A percentile compares a stretch with the other conserved stretches of the same genome.
These are phyloP conservation scores for Ophonus ardosiacus DNA, from an alignment of 2,888 invertebrate species.

Conservation along the genomic window DNA sequence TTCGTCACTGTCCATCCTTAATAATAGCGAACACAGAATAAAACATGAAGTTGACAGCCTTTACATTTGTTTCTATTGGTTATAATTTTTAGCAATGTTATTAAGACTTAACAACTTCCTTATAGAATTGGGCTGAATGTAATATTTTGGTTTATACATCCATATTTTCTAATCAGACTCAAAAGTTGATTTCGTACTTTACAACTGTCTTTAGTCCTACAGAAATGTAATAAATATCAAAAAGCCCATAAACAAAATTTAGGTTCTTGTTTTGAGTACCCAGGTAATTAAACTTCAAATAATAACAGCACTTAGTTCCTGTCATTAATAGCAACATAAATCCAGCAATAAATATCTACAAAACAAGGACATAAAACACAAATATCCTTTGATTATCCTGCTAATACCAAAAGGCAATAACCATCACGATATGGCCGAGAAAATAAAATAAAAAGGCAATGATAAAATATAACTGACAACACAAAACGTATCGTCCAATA, in stretches of 20 bases:
- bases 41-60: no score
- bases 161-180: no score
- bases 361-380: conserved; percentile 29
- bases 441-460: conserved; percentile 52
- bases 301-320: conserved; percentile 13
- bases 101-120: no score
- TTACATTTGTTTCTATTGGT: no score
- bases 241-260: neutral
- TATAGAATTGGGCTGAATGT: no score
- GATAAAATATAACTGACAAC: conserved; percentile 51
- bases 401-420: conserved; percentile 47
- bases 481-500: conserved; percentile 57
- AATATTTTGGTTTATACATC: no score
- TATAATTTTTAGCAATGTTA: no score
- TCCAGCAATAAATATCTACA: conserved; percentile 15
- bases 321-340: conserved; percentile 8
- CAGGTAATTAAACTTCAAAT: conserved; percentile 12
- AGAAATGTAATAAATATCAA: neutral
- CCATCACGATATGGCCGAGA: conserved; percentile 18
- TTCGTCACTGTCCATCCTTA: no score
- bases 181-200: no score
- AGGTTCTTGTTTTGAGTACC: neutral
- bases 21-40: no score
- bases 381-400: conserved; percentile 29
- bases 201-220: no score